These are phyloP conservation scores for Acyrthosiphon pisum DNA, from an alignment of 1,140 invertebrate genomes.

Conservation along the genomic window DNA sequence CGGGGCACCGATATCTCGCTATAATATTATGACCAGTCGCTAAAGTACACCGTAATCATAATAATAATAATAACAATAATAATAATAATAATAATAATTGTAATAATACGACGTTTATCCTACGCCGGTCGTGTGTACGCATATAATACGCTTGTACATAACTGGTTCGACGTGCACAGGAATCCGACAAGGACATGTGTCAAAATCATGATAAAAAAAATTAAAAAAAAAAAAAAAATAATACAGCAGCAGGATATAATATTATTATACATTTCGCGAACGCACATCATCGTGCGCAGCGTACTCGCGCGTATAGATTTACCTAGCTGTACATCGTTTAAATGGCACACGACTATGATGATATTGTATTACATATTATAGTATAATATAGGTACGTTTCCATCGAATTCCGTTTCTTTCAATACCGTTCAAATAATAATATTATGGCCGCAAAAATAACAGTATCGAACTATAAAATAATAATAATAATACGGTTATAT, in stretches of 20 bases:
- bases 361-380: neutral
- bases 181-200: constrained; percentile 32
- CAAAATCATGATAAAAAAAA: constrained; percentile 17
- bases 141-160: neutral
- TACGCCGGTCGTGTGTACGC: neutral
- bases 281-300: no score
- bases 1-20: neutral
- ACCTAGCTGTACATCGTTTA: neutral
- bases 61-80: neutral
- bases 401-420: neutral
- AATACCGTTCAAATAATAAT: neutral
- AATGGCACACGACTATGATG: neutral
- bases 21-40: neutral
- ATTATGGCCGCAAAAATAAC: neutral
- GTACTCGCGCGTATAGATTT: neutral
- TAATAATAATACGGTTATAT: neutral
- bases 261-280: neutral
- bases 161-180: neutral
- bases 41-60: neutral
- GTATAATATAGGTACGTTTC: neutral
- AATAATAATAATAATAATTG: neutral
- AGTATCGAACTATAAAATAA: neutral
- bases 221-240: neutral
- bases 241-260: neutral
- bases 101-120: neutral